Base-by-base conservation (phyloP, 2,113 vertebrate species). In the Nipponia nippon region DNA sequence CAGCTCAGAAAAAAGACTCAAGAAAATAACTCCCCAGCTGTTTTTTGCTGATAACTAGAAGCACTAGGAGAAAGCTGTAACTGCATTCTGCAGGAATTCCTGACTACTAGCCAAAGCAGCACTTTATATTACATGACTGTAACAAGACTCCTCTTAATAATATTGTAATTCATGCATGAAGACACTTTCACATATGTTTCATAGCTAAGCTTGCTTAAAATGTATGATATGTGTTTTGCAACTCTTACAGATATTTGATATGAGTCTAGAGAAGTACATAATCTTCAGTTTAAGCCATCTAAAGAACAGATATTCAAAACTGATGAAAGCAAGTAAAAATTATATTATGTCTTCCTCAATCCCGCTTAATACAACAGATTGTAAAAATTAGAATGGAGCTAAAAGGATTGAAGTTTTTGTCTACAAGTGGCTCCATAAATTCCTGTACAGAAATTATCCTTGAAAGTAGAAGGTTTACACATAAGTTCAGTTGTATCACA, bases 41-140 rank as follows among this genome's bases (percentile, higher is more conserved):
- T 8, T 95, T 95, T 95, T 87, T 95, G 52, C 88, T 97, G 94
- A 95, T 97, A 97, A 94, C 70, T 97, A 94, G 88, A 79, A 95
- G 80, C 80, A 92, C 46, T 63, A 94, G 83, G 27, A 93, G 77
- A 91, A 95, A 96, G 66, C 40, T 83, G 49, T 81, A 91, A 61
- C 65, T 87, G 14, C 83, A 76, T 96, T 95, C 92, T 94, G 72
- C 22, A 95, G 75, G 71, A 97, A 97, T 97, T 94, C 58, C 71
- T 95, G 90, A 91, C 49, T 70, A 91, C 59, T 76, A 90, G 89
- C 69, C 72, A 83, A 96, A 89, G 49, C 8, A 90, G 55, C 29
- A 86, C n/a, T 66, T 49, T 81, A 5, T 83, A 93, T 71, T 85
- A 78, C 87, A 80, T 70, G 79, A 73, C 59, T 71, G 72, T 89